Conservation (phyloP, 2,797 vertebrate species). For the Smutsia gigantea region DNA sequence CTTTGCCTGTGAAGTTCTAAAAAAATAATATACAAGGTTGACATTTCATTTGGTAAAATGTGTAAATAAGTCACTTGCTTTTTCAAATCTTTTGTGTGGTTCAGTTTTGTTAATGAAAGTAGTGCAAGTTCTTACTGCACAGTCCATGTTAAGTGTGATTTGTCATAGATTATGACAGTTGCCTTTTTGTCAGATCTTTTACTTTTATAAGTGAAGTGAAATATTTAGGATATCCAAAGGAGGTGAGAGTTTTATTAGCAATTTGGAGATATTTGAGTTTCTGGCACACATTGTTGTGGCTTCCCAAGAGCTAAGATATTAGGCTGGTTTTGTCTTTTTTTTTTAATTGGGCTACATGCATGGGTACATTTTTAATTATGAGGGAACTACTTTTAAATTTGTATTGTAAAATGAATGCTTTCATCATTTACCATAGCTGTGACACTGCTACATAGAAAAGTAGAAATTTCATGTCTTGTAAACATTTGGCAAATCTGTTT, state of each 20-base stretch:
- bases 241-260: background rate
- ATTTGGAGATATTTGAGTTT: background rate
- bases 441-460: background rate
- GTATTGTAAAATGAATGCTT: background rate
- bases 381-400: background rate
- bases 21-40: background rate
- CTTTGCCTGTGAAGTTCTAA: background rate
- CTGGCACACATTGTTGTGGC: background rate
- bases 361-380: background rate
- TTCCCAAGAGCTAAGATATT: background rate
- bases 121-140: background rate
- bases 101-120: conserved; percentile 5
- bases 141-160: background rate
- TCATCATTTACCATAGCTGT: conserved; percentile 20
- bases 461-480: background rate
- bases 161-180: background rate
- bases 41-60: conserved; percentile 34
- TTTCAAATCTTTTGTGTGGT: background rate
- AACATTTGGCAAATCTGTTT: background rate
- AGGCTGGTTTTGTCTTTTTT: background rate
- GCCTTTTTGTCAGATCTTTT: background rate
- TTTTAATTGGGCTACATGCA: background rate
- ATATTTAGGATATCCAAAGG: background rate
- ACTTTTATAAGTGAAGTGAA: background rate
- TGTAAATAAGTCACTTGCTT: background rate